Conservation (phyloP, 2,888 invertebrate species). For the Himalopsyche japonica region DNA sequence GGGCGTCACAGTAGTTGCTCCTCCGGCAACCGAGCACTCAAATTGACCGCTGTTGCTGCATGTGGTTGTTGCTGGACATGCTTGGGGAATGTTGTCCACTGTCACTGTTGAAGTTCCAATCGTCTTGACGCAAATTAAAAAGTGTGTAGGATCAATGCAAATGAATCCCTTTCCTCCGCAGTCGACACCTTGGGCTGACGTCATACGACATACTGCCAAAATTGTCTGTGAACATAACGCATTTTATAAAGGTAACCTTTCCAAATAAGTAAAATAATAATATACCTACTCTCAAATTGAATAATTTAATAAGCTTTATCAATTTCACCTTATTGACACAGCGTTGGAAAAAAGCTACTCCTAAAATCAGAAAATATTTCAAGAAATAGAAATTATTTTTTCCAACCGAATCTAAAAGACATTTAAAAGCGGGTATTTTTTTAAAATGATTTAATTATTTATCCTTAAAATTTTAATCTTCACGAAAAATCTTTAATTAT, state of each 20-base stretch:
- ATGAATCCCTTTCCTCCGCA: slow-evolving; percentile 57
- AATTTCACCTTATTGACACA: no score
- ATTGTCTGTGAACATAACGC: neutral
- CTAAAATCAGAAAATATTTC: no score
- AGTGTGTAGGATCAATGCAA: slow-evolving; percentile 56
- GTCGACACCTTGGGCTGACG: slow-evolving; percentile 38
- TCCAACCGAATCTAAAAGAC: no score
- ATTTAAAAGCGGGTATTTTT: no score
- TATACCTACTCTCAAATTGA: no score
- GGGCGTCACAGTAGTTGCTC: neutral
- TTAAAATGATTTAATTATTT: no score
- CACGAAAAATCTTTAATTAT: no score
- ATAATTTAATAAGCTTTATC: no score
- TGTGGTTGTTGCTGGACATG: slow-evolving; percentile 51
- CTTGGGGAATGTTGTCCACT: slow-evolving; percentile 51
- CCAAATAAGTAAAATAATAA: no score
- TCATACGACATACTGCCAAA: neutral
- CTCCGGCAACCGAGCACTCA: slow-evolving; percentile 48
- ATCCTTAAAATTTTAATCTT: no score
- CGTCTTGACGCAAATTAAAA: slow-evolving; percentile 57
- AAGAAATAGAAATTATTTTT: no score
- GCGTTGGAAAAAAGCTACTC: no score
- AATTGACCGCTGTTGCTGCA: slow-evolving; percentile 49
- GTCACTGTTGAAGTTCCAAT: slow-evolving; percentile 53
- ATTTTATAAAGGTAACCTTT: neutral